A percentile compares a stretch with the other conserved stretches of the same genome.
Evolutionary conservation across 2,888 invertebrate genomes (phyloP).

Genomic region (Heterodera filipjevi): DNA sequence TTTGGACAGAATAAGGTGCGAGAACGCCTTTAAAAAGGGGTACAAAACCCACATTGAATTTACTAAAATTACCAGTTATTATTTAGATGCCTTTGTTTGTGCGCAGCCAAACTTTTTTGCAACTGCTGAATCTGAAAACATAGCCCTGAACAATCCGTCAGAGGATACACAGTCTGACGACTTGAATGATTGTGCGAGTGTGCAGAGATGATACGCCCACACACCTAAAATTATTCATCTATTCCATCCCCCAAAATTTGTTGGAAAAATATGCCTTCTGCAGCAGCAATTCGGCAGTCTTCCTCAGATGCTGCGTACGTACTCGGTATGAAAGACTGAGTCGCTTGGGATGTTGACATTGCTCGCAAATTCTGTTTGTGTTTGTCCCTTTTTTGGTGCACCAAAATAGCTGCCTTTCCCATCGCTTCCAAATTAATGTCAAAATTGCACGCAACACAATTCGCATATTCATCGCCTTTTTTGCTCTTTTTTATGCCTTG

Average conservation of each 20-base stretch:
- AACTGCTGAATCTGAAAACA: conserved; percentile 6
- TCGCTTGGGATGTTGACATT: background rate
- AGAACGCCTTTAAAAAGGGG: conserved; percentile 10
- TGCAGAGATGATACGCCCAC: conserved; percentile 11
- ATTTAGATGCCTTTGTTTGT: background rate
- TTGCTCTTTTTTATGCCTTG: too few relatives aligned
- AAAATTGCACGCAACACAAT: conserved; percentile 12
- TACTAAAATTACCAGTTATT: background rate
- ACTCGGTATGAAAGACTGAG: background rate
- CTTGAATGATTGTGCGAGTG: background rate
- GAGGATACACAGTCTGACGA: conserved; percentile 12
- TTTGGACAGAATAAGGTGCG: conserved; percentile 12
- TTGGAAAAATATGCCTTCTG: conserved; percentile 1
- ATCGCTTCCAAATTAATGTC: conserved; percentile 1
- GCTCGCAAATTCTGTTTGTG: background rate
- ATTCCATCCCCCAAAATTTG: background rate
- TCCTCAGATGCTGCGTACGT: background rate
- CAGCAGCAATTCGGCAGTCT: background rate
- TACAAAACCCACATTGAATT: background rate
- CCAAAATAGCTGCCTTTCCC: conserved; percentile 16
- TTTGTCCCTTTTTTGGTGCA: background rate
- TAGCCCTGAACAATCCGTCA: background rate
- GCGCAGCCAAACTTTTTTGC: background rate
- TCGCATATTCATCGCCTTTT: background rate
- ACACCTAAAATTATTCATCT: background rate